Percentiles rank a stretch among this genome's conserved stretches.
phyloP scores from a whole-genome alignment of 2,797 vertebrate genomes.

The Sebastes flavidus region DNA sequence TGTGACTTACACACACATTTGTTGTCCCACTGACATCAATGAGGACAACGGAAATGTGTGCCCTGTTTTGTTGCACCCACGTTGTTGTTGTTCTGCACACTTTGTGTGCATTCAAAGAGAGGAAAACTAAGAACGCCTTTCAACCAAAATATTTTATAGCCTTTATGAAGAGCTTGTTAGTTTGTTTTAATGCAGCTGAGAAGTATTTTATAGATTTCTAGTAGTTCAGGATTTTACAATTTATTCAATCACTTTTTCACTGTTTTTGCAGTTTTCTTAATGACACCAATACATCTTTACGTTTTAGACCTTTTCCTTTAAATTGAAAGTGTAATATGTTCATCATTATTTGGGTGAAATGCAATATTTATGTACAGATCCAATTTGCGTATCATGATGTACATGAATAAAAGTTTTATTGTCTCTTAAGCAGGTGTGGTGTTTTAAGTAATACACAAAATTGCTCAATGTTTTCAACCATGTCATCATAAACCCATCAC shows the following conservation, averaged over 20 bases:
- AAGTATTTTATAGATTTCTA: slow-evolving; percentile 69
- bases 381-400: slow-evolving; percentile 79
- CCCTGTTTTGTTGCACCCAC: slow-evolving; percentile 24
- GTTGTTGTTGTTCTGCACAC: slow-evolving; percentile 49
- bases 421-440: slow-evolving; percentile 3
- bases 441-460: neutral
- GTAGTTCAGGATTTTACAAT: slow-evolving; percentile 58
- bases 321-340: slow-evolving; percentile 63
- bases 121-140: slow-evolving; percentile 34
- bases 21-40: slow-evolving; percentile 6
- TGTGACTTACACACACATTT: slow-evolving; percentile 12
- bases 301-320: slow-evolving; percentile 41
- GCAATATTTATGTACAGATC: slow-evolving; percentile 83
- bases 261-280: slow-evolving; percentile 25
- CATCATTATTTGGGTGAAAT: slow-evolving; percentile 73
- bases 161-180: slow-evolving; percentile 47
- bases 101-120: slow-evolving; percentile 59
- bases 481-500: neutral
- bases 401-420: slow-evolving; percentile 78
- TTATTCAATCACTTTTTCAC: slow-evolving; percentile 44
- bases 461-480: neutral
- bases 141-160: slow-evolving; percentile 70
- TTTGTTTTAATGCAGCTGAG: slow-evolving; percentile 52
- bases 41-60: slow-evolving; percentile 11
- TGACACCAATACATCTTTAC: slow-evolving; percentile 32